A percentile compares a stretch with the other conserved stretches of the same genome.
Evolutionary conservation across 2,888 invertebrate genomes (phyloP).

Genomic region (Lysandra coridon): DNA sequence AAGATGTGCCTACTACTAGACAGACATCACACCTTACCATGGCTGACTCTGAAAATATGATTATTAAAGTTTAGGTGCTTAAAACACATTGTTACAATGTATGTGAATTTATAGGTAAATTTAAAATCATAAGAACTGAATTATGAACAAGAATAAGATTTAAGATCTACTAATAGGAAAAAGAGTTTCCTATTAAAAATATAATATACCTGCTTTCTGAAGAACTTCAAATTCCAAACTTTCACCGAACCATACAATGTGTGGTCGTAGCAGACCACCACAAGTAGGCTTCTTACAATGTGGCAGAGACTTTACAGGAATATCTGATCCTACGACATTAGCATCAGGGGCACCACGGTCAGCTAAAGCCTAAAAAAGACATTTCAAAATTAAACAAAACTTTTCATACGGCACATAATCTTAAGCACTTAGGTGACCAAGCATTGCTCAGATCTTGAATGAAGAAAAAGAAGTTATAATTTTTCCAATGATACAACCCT

Average conservation of each 20-base stretch:
- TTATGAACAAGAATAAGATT: no score
- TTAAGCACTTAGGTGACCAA: no score
- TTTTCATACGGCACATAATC: no score
- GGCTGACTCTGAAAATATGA: constrained; percentile 53
- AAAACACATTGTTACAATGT: no score
- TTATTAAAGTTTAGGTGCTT: neutral
- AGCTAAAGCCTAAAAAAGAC: constrained; percentile 56
- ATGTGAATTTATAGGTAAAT: no score
- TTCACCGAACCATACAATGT: constrained; percentile 95
- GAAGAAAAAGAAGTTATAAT: no score
- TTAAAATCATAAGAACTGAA: no score
- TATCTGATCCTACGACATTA: constrained; percentile 73
- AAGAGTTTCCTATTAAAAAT: neutral
- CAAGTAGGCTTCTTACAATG: constrained; percentile 83
- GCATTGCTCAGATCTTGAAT: no score
- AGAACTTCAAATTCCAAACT: constrained; percentile 83
- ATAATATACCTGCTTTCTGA: constrained; percentile 76
- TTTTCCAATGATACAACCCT: no score
- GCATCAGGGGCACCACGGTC: constrained; percentile 83
- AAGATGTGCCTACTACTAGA: constrained; percentile 92
- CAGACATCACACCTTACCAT: constrained; percentile 88
- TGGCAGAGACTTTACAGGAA: constrained; percentile 85
- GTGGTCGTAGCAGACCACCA: constrained; percentile 86
- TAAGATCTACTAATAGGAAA: no score
- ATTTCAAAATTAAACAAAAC: neutral